These are phyloP conservation scores for Gobius niger DNA, from an alignment of 2,113 vertebrate species.

Conservation along the genomic window DNA sequence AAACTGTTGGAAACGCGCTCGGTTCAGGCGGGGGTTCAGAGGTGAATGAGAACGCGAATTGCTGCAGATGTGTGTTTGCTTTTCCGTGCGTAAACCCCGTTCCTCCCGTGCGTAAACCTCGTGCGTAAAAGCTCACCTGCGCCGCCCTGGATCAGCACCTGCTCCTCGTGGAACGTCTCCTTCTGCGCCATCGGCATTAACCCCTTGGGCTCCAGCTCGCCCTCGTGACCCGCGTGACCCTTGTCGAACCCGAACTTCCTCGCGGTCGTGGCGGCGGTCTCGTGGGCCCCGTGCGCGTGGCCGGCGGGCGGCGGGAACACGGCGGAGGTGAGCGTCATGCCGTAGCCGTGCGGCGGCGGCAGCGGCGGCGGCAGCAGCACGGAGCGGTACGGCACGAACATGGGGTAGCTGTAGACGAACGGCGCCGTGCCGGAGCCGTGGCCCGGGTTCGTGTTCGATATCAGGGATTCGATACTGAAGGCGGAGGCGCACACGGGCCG, in stretches of 20 bases:
- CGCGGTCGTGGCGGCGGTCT: not conserved
- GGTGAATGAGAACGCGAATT: too few species aligned
- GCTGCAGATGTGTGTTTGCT: too few species aligned
- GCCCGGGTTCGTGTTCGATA: not conserved
- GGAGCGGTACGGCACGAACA: conserved; percentile 10
- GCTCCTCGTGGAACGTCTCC: not conserved
- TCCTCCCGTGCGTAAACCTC: too few species aligned
- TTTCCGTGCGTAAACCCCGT: too few species aligned
- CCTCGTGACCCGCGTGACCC: not conserved
- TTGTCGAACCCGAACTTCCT: conserved; percentile 9
- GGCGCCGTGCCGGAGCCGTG: not conserved
- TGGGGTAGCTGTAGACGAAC: conserved; percentile 8
- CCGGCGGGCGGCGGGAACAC: not conserved
- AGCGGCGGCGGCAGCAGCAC: conserved; percentile 9
- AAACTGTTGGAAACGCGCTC: too few species aligned
- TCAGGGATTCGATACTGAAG: conserved; percentile 10
- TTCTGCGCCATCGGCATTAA: not conserved
- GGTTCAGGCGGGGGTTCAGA: too few species aligned
- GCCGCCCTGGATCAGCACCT: not conserved
- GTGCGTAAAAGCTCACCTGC: not conserved
- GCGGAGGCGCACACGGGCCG: conserved; percentile 1
- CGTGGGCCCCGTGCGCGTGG: not conserved
- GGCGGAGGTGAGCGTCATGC: conserved; percentile 3
- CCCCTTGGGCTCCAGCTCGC: not conserved
- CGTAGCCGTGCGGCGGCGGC: conserved; percentile 6